phyloP scores from a whole-genome alignment of 1,140 invertebrate genomes.

The Drosophila micromelanica region DNA sequence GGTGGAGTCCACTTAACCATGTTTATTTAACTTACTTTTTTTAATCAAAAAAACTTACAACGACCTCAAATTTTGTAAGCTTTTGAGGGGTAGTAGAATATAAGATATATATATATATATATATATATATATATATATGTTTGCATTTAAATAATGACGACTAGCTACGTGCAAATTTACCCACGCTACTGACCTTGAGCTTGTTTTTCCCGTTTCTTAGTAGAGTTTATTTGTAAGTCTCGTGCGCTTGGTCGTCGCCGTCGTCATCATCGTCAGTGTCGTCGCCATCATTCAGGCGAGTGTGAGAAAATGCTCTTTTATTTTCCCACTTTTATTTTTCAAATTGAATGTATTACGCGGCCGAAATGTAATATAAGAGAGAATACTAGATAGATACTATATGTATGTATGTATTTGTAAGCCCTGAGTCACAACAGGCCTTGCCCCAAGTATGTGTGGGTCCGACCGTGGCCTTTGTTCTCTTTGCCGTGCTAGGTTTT shows the following conservation, averaged over 20 bases:
- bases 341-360: conserved; percentile 60
- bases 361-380: conserved; percentile 33
- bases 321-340: conserved; percentile 78
- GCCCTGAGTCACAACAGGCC: conserved; percentile 1
- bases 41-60: too few relatives aligned
- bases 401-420: neutral
- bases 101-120: neutral
- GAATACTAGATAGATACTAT: conserved; percentile 4
- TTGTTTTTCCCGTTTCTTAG: conserved; percentile 68
- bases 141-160: neutral
- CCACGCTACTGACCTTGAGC: conserved; percentile 79
- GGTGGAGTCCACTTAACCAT: too few relatives aligned
- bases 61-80: too few relatives aligned
- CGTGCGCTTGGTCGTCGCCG: neutral
- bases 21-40: too few relatives aligned
- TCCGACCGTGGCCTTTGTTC: conserved; percentile 32
- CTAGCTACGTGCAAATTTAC: conserved; percentile 36
- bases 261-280: conserved; percentile 32
- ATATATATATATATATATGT: neutral
- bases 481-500: neutral
- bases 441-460: conserved; percentile 7
- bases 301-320: conserved; percentile 69
- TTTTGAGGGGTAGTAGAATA: too few relatives aligned
- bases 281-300: conserved; percentile 51
- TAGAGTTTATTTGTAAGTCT: conserved; percentile 28